Conservation (phyloP, 2,113 vertebrate genomes). For the Tichodroma muraria region DNA sequence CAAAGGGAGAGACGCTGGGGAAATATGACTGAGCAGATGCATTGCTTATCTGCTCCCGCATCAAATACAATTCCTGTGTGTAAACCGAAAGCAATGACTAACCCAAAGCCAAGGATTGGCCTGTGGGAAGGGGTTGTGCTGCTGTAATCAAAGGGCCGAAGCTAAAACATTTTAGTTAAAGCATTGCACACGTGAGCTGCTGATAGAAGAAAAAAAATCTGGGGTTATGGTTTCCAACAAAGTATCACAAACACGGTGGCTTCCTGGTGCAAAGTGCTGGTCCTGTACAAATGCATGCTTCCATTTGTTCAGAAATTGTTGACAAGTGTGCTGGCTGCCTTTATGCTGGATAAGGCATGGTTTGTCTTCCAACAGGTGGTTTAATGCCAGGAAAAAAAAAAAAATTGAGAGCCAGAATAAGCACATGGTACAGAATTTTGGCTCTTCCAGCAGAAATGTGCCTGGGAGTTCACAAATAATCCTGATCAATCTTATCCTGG, state of each 20-base stretch:
- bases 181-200: neutral
- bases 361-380: slow-evolving; percentile 33
- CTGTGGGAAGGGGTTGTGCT: neutral
- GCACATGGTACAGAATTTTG: neutral
- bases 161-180: neutral
- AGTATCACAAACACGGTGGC: neutral
- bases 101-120: neutral
- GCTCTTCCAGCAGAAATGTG: neutral
- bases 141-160: neutral
- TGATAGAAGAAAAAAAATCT: neutral
- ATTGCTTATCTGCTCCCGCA: neutral
- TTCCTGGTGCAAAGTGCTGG: slow-evolving; percentile 35
- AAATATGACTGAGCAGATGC: neutral
- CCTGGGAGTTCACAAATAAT: neutral
- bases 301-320: neutral
- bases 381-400: neutral
- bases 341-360: neutral
- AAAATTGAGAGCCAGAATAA: neutral
- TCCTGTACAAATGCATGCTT: neutral
- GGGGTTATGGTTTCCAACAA: neutral
- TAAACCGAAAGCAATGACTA: slow-evolving; percentile 34
- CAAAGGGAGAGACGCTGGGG: neutral
- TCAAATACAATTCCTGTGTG: neutral
- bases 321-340: neutral
- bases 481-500: neutral